A percentile compares a stretch with the other conserved stretches of the same genome.
Evolutionary conservation across 2,888 invertebrate species (phyloP).

Genomic region (Germaria angustata): DNA sequence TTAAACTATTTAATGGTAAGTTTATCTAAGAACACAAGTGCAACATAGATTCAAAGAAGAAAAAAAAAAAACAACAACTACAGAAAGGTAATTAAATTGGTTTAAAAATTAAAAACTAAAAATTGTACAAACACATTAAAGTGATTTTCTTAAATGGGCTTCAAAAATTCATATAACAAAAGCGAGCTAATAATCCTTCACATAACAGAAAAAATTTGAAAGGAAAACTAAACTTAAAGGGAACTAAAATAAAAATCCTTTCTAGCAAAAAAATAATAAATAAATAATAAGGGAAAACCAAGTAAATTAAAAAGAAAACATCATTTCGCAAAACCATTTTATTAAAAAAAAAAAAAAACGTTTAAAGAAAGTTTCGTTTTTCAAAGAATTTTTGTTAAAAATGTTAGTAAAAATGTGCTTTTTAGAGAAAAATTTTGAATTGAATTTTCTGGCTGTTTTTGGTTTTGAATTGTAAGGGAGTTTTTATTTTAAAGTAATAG

Average conservation of each 20-base stretch:
- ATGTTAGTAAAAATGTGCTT: conserved; percentile 59
- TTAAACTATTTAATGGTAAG: conserved; percentile 13
- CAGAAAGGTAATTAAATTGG: conserved; percentile 26
- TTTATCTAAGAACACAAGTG: conserved; percentile 53
- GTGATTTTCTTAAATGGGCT: conserved; percentile 27
- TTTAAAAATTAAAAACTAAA: neutral
- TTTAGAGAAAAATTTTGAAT: conserved; percentile 15
- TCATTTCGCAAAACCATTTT: conserved; percentile 29
- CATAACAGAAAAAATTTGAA: conserved; percentile 15
- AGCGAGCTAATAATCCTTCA: conserved; percentile 15
- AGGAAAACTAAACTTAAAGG: neutral
- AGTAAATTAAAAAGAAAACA: neutral
- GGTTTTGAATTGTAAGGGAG: conserved; percentile 39
- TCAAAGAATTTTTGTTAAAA: conserved; percentile 17
- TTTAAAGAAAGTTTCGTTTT: conserved; percentile 14
- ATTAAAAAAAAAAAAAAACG: neutral
- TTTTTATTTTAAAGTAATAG: neutral
- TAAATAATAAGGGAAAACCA: neutral
- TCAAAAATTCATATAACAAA: conserved; percentile 29
- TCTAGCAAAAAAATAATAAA: conserved; percentile 1
- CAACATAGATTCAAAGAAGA: conserved; percentile 50
- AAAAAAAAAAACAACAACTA: too few species aligned
- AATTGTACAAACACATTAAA: conserved; percentile 11
- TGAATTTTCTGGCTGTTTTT: conserved; percentile 28
- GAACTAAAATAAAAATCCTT: neutral